Evolutionary conservation across 2,888 invertebrate genomes (phyloP).

Genomic region (Agrochola litura): DNA sequence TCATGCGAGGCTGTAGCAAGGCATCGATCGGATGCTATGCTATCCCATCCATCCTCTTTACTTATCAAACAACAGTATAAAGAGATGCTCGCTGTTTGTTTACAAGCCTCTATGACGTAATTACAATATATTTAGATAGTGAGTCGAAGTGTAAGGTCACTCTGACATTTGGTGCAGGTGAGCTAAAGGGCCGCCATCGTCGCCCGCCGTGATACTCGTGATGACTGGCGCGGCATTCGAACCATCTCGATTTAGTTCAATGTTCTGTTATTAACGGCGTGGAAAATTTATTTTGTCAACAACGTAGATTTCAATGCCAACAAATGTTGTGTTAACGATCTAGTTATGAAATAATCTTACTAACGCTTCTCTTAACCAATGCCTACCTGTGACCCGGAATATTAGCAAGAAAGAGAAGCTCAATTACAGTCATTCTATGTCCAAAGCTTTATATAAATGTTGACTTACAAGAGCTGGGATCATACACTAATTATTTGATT

Average conservation of each 20-base stretch:
- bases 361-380: neutral
- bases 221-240: neutral
- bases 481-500: neutral
- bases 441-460: neutral
- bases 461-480: neutral
- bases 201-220: neutral
- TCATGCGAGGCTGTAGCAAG: too few relatives aligned
- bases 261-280: slow-evolving; percentile 1
- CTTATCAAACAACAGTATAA: neutral
- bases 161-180: slow-evolving; percentile 39
- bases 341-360: neutral
- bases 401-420: neutral
- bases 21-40: neutral
- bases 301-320: slow-evolving; percentile 4
- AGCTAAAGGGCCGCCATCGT: slow-evolving; percentile 10
- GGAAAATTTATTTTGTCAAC: slow-evolving; percentile 3
- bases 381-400: neutral
- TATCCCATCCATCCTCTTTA: neutral
- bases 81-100: neutral
- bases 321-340: neutral
- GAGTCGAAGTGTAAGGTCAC: slow-evolving; percentile 46
- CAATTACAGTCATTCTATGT: neutral
- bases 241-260: slow-evolving; percentile 26
- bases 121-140: slow-evolving; percentile 24
- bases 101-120: neutral